A percentile compares a stretch with the other conserved stretches of the same genome.
Conservation (phyloP, 2,888 invertebrate species). For the Harmothoe impar region DNA sequence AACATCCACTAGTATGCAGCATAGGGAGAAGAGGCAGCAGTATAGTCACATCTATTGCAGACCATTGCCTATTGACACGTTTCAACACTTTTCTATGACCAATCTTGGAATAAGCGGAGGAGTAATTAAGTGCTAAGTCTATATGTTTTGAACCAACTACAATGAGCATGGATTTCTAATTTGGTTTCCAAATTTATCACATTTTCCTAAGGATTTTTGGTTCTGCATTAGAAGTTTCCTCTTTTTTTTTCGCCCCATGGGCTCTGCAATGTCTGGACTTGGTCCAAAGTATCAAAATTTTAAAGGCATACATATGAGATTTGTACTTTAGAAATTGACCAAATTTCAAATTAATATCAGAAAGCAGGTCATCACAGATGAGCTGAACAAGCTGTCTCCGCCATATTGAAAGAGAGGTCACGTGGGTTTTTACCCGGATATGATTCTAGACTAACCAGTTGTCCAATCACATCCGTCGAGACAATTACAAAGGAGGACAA, state of each 20-base stretch:
- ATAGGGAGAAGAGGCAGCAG: conserved; percentile 8
- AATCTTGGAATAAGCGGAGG: background rate
- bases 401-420: background rate
- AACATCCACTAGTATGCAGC: background rate
- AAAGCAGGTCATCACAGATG: conserved; percentile 4
- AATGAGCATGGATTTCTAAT: too few relatives aligned
- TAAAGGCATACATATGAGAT: background rate
- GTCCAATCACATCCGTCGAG: conserved; percentile 40
- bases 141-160: too few relatives aligned
- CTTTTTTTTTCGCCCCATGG: too few relatives aligned
- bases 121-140: background rate
- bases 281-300: background rate
- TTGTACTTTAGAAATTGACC: background rate
- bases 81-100: conserved; percentile 36
- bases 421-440: background rate
- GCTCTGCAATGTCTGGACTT: background rate
- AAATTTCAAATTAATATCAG: background rate
- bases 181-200: too few relatives aligned
- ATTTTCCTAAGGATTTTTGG: too few relatives aligned
- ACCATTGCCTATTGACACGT: conserved; percentile 5
- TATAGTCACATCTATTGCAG: background rate
- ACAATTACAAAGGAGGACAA: conserved; percentile 3
- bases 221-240: too few relatives aligned
- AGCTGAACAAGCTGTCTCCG: background rate
- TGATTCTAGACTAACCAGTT: background rate